Base-by-base conservation (phyloP, 2,113 vertebrate genomes). In the Chitala chitala region DNA sequence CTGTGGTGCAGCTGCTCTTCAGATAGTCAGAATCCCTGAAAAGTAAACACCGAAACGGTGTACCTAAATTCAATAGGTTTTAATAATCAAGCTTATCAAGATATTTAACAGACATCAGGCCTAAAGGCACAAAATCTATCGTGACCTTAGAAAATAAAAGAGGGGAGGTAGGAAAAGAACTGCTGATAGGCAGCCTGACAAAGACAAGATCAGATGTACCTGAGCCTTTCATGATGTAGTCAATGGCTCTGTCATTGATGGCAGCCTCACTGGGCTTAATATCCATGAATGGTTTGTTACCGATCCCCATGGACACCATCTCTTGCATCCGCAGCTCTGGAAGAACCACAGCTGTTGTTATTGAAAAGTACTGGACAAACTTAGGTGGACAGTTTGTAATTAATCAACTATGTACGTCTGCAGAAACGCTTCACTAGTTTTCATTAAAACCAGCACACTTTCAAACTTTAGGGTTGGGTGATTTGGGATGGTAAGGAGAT, bases 251-350 rank as follows among this genome's bases (percentile, higher is more conserved):
- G 82, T 93, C 87, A 24, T 86, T 91, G 76, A 92, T 90, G 44
- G 92, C 93, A 44, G 88, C 89, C 0, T 92, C 87, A 4, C 92
- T 93, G 17, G 92, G 91, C 73, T 91, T 90, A 42, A 94, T 89
- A 79, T 94, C 92, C 91, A 91, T 86, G 73, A 92, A 93, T 1
- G 91, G 92, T 58, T 93, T 93, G 84, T 87, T 92, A 64, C 91
- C 92, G 10, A 91, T 91, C 8, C 92, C 93, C 91, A 93, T 90
- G 2, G 91, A 94, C 2, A 92, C 90, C 91, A 93, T 91, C 82
- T 94, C 92, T 82, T 90, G 90, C 86, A 92, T 92, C 24, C 91
- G 84, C 76, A 94, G 72, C 82, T 92, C 93, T 94, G 72, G 3
- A 76, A 78, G 73, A 78, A 17, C 55, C 50, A 71, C 22, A 3